A percentile compares a stretch with the other conserved stretches of the same genome.
Evolutionary conservation across 2,888 invertebrate species (phyloP).

Genomic region (Tenthredo mesomela): DNA sequence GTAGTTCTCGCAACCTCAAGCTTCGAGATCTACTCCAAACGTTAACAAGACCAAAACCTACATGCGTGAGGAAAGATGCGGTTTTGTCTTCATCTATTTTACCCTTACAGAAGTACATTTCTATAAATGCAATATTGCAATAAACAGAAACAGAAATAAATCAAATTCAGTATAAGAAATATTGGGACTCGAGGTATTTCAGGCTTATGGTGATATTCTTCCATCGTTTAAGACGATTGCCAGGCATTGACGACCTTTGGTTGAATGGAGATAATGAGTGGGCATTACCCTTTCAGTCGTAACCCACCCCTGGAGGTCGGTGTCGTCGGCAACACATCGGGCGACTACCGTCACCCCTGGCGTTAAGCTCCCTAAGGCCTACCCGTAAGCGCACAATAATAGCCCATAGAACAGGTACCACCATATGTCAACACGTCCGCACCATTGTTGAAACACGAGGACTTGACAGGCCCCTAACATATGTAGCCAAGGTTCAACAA

Average conservation of each 20-base stretch:
- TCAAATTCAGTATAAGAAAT: not conserved
- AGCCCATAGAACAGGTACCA: slow-evolving; percentile 74
- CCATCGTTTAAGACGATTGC: not conserved
- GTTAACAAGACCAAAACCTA: not conserved
- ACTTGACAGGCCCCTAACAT: slow-evolving; percentile 60
- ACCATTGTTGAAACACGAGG: slow-evolving; percentile 67
- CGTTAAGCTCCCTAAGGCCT: slow-evolving; percentile 70
- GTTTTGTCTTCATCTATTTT: not conserved
- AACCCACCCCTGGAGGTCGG: slow-evolving; percentile 12
- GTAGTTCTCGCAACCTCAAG: not conserved
- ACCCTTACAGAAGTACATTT: not conserved
- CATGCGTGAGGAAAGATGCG: not conserved
- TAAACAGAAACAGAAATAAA: not conserved
- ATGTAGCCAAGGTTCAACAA: slow-evolving; percentile 71
- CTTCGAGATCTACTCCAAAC: not conserved
- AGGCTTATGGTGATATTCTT: not conserved
- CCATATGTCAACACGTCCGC: slow-evolving; percentile 70
- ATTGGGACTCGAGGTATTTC: no score
- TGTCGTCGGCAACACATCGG: slow-evolving; percentile 38
- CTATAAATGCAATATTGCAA: not conserved
- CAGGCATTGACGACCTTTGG: not conserved
- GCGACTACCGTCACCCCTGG: slow-evolving; percentile 60
- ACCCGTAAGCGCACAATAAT: slow-evolving; percentile 73
- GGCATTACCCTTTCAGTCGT: slow-evolving; percentile 32
- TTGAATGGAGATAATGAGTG: slow-evolving; percentile 25